Evolutionary conservation across 2,888 invertebrate genomes (phyloP), one percentile per base, ranked within the genome.

Genomic region (Chrysomela aeneicollis): DNA sequence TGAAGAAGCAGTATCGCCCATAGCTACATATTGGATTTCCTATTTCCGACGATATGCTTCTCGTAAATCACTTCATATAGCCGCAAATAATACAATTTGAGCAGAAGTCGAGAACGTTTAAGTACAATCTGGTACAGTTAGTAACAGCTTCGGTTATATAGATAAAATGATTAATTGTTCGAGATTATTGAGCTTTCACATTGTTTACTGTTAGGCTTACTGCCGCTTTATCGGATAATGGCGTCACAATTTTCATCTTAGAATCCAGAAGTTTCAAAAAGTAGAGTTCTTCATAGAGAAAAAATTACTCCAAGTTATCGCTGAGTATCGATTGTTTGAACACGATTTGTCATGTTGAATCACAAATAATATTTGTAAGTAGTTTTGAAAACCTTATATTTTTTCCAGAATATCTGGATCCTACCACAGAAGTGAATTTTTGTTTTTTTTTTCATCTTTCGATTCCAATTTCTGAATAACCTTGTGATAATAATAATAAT

Each of bases 91-190:
- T 26, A 26, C 42, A 42, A 42, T 46, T 17, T 18, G 46, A 57
- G n/a, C 57, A 57, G 47, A 15, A 46, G 46, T 57, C 21, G 15
- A 26, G 26, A 57, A 22, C 57, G 46, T 46, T 57, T 26, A 57
- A n/a, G 57, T 57, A 46, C 22, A 57, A 47, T 57, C 57, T 46
- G 57, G 57, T 57, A 57, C 57, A 57, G 57, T 57, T 57, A 57
- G 46, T 46, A 57, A 57, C 57, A 57, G 57, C 47, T 57, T 46
- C 21, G 46, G 57, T 47, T 37, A 46, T 30, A 46, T 12, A 57
- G 54, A 62, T 62, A 50, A 62, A 37, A 57, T 62, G 62, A 62
- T 62, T 62, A 62, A 62, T 62, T 50, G 55, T 57, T 62, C 12
- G 35, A 62, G 62, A 62, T 62, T 62, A 62, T 32, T 62, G 55